Base-by-base conservation (phyloP, 1,140 invertebrate genomes). In the Ganaspis sp. region DNA sequence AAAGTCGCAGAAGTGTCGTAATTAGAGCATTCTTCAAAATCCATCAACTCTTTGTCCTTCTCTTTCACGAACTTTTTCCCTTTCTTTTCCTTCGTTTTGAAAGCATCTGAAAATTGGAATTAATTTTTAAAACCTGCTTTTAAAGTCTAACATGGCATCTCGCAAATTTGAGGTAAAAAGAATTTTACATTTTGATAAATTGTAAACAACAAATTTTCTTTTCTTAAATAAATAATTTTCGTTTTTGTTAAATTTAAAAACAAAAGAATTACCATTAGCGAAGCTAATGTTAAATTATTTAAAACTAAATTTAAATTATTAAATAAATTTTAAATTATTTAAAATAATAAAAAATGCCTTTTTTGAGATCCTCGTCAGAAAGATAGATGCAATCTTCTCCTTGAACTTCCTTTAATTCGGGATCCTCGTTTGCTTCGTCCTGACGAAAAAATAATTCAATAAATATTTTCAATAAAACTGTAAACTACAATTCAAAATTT, bases 1-100 rank as follows among this genome's bases (percentile, higher is more conserved):
- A 99, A 99, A 0, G 95, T 95, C 0, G 94, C 91, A 72, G 94
- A 93, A 64, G 94, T 92, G 85, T 96, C 94, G 84, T 94, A 95
- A 9, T 92, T 91, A 23, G 94, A 92, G 73, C 93, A 93, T 74
- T 97, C 96, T 83, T 97, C 96, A 90, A 97, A 95, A 75, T 95
- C 92, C 70, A 93, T 92, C 80, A 93, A 82, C 72, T 93, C 93
- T 26, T 92, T 89, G 38, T 93, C 88, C 17, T 91, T 88, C 12
- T 92, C 88, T 12, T 91, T 89, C 12, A 91, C 88, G 12, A 19
- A 70, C 2, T 86, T 72, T 73, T 87, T 87, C 49, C 74, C 84
- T 77, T 81, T 84, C 70, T 86, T 90, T 26, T 70, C 12, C 79
- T 86, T 91, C 4, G 83, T 90, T 69, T 90, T 91, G 73, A 91